Evolutionary conservation across 2,888 invertebrate species (phyloP).

Genomic region (Onthophagus sagittarius): DNA sequence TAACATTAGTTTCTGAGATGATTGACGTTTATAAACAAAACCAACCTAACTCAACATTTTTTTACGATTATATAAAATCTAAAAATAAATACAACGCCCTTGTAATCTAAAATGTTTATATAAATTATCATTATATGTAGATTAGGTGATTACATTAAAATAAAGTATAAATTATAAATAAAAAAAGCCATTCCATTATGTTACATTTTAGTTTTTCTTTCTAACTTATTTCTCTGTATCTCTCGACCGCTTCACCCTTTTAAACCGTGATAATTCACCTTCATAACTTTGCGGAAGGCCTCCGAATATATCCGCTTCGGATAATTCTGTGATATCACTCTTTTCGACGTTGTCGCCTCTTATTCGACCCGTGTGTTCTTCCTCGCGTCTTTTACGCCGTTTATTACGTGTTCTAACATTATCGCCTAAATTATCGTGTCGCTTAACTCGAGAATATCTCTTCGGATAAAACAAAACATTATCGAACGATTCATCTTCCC

Average conservation of each 20-base stretch:
- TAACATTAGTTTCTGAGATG: too few species aligned
- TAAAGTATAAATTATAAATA: neutral
- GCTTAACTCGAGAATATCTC: slow-evolving; percentile 30
- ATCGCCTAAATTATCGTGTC: slow-evolving; percentile 31
- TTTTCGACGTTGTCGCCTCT: slow-evolving; percentile 1
- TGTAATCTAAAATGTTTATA: too few species aligned
- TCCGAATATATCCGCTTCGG: slow-evolving; percentile 46
- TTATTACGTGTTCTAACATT: slow-evolving; percentile 32
- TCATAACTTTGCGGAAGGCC: slow-evolving; percentile 45
- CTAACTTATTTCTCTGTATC: too few species aligned
- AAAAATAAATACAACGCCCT: too few species aligned
- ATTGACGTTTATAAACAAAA: too few species aligned
- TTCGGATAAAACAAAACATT: slow-evolving; percentile 26
- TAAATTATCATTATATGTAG: neutral
- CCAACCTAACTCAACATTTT: too few species aligned
- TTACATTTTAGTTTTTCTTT: too few species aligned
- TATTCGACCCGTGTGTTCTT: slow-evolving; percentile 18
- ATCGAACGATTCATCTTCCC: slow-evolving; percentile 29
- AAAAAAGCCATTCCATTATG: neutral
- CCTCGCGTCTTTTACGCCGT: slow-evolving; percentile 17
- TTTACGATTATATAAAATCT: too few species aligned
- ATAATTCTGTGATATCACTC: slow-evolving; percentile 35
- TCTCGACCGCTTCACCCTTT: slow-evolving; percentile 41
- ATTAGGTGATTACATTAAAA: neutral
- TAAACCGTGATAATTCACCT: slow-evolving; percentile 45